Conservation (phyloP, 2,888 invertebrate species). For the Drosophila pseudotalamancana region DNA sequence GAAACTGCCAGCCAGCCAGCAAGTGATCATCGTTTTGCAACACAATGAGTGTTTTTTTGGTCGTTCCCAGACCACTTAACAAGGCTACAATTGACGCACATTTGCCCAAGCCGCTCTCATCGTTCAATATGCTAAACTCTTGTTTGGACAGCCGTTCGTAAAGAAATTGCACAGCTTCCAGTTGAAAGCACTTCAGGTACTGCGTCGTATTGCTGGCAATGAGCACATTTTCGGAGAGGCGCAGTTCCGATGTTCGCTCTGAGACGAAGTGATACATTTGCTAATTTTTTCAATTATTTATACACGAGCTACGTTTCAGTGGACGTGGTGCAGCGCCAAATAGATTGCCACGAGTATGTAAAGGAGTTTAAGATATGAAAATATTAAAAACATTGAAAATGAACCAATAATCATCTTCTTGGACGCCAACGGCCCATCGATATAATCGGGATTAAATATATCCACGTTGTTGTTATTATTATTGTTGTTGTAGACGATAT, state of each 20-base stretch:
- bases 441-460: conserved; percentile 70
- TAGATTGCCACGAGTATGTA: conserved; percentile 83
- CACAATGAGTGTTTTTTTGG: conserved; percentile 77
- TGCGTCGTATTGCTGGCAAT: conserved; percentile 76
- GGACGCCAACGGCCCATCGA: conserved; percentile 78
- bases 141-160: conserved; percentile 76
- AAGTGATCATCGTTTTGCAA: conserved; percentile 79
- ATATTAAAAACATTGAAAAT: conserved; percentile 83
- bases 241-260: conserved; percentile 75
- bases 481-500: conserved; percentile 50
- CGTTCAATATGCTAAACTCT: conserved; percentile 81
- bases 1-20: conserved; percentile 82
- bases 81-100: conserved; percentile 74
- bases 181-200: conserved; percentile 81
- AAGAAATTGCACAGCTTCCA: conserved; percentile 81
- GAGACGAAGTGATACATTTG: conserved; percentile 82
- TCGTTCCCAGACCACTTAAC: conserved; percentile 64
- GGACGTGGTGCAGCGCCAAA: conserved; percentile 74
- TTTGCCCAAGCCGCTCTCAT: conserved; percentile 83
- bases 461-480: conserved; percentile 50
- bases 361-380: conserved; percentile 82
- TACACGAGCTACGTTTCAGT: conserved; percentile 7
- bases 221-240: conserved; percentile 63
- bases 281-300: conserved; percentile 13
- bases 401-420: conserved; percentile 79